Conservation (phyloP, 2,888 invertebrate species). For the Liopterus haemorrhoidalis region DNA sequence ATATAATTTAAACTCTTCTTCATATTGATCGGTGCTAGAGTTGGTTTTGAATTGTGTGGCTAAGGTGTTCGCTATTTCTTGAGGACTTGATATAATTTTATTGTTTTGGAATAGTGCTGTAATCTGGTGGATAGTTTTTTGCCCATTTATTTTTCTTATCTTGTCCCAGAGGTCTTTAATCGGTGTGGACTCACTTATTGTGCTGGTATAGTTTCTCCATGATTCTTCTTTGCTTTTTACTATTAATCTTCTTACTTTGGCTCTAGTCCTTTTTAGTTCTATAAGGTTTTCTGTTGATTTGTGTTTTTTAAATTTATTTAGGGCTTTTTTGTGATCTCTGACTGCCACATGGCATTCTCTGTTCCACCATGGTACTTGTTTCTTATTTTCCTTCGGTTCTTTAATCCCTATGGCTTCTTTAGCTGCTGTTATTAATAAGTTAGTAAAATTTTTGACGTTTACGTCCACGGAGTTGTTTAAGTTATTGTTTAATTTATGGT, state of each 20-base stretch:
- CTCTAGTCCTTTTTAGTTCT: slow-evolving; percentile 4
- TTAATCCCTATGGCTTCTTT: slow-evolving; percentile 1
- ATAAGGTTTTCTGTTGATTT: slow-evolving; percentile 1
- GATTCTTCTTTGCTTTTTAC: slow-evolving; percentile 1
- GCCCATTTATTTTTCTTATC: background rate
- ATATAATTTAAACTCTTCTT: no score
- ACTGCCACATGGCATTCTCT: background rate
- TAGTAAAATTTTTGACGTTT: background rate
- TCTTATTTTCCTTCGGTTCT: background rate
- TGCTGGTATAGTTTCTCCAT: background rate
- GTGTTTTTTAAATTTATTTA: background rate
- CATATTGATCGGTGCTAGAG: no score
- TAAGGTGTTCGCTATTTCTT: background rate
- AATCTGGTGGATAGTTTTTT: no score
- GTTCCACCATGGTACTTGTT: slow-evolving; percentile 5
- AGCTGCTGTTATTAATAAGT: background rate
- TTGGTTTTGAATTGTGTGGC: no score
- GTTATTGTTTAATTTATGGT: background rate
- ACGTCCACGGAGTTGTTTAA: background rate
- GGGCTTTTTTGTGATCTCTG: background rate
- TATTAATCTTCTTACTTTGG: background rate
- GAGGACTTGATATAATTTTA: no score
- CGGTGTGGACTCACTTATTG: background rate
- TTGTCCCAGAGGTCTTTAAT: slow-evolving; percentile 4
- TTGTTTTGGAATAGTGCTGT: no score